Evolutionary conservation across 1,140 invertebrate genomes (phyloP).

Genomic region (Araneus ventricosus): DNA sequence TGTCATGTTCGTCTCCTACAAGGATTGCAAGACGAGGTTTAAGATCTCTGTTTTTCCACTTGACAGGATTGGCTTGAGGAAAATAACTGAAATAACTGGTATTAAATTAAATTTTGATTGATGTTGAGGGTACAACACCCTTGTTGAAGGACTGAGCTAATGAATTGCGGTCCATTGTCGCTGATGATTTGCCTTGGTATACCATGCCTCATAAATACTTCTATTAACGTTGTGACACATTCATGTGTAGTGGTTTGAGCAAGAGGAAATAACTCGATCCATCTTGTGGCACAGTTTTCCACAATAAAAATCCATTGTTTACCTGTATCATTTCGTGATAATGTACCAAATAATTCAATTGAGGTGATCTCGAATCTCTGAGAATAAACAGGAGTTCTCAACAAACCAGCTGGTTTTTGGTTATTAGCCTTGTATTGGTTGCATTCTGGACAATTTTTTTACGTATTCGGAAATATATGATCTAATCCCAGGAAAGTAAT

Average conservation of each 20-base stretch:
- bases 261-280: conserved; percentile 54
- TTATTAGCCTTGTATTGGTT: background rate
- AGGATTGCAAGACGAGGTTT: too few species aligned
- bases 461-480: conserved; percentile 8
- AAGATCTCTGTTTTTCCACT: too few species aligned
- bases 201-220: conserved; percentile 54
- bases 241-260: background rate
- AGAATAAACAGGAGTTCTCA: background rate
- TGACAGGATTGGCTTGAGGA: too few species aligned
- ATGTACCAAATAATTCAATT: conserved; percentile 42
- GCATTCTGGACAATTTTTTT: background rate
- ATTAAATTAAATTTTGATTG: too few species aligned
- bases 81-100: too few species aligned
- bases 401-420: background rate
- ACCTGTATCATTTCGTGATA: background rate
- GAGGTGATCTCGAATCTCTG: background rate
- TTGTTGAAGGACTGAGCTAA: background rate
- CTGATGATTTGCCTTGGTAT: conserved; percentile 34
- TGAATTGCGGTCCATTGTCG: conserved; percentile 48
- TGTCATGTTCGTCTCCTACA: too few species aligned
- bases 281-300: conserved; percentile 10
- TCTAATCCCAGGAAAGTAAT: conserved; percentile 21
- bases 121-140: background rate
- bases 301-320: conserved; percentile 49
- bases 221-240: conserved; percentile 15